Evolutionary conservation across 2,797 vertebrate genomes (phyloP), one percentile per base, ranked within the genome.

Genomic region (Microctenopoma steveboyesi): DNA sequence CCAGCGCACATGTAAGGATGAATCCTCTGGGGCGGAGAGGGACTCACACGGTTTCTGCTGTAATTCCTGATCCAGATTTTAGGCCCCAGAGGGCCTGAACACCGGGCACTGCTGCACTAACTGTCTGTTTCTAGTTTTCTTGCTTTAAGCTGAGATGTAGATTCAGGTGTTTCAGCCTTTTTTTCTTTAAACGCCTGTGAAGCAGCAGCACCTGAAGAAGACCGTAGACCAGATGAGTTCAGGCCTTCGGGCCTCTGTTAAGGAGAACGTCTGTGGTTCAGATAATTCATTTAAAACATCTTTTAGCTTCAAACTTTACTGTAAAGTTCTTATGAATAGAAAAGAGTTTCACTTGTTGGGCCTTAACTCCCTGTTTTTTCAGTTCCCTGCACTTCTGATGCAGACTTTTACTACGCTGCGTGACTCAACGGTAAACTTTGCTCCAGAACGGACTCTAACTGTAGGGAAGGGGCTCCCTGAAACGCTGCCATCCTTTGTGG

Each of bases 401-500:
- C 22, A 22, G 1, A 22, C 22, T 22, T 22, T 22, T 22, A 22
- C 22, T 22, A 22, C 22, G 22, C 22, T 22, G 22, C 22, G 22
- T 22, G 22, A 22, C 22, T 81, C 39, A 45, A 74, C 48, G 46
- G 48, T 65, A 59, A 82, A 89, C 67, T 87, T 78, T 79, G 40
- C 57, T 61, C 42, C 35, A 68, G 77, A 78, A 76, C 79, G 83
- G 82, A 69, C 68, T 80, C 61, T 64, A 70, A 74, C 50, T 80
- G 78, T 78, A 63, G 48, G 74, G 81, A 61, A 46, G 56, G 62
- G 74, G 74, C 75, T 46, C 67, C 74, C 61, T 87, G 75, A 86
- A 87, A 72, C 33, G 84, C 87, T 89, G 88, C 74, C 88, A 84
- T 91, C 87, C 89, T 91, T 92, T 89, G 89, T 92, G 91, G 86